Conservation (phyloP, 2,113 vertebrate species). For the Phalacrocorax brasilianus region DNA sequence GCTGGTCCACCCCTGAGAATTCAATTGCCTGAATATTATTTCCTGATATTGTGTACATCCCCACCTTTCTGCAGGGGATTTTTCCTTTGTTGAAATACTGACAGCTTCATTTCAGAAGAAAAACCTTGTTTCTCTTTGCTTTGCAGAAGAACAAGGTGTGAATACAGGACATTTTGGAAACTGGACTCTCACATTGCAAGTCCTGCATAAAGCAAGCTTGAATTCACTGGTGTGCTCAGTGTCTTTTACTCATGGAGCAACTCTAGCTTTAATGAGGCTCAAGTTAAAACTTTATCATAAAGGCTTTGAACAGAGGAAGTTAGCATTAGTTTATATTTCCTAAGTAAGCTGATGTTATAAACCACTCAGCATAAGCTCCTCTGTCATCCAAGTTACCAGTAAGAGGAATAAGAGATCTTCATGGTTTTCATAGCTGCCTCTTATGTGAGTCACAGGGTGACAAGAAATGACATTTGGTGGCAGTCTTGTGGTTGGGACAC, state of each 20-base stretch:
- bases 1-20: neutral
- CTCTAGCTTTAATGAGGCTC: neutral
- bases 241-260: neutral
- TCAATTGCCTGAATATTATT: neutral
- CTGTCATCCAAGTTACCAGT: neutral
- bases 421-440: neutral
- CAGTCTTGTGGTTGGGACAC: neutral
- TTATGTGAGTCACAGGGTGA: neutral
- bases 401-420: neutral
- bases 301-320: neutral
- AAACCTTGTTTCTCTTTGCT: neutral
- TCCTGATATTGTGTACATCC: neutral
- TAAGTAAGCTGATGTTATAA: neutral
- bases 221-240: neutral
- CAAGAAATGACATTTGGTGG: conserved; percentile 10
- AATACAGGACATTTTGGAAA: neutral
- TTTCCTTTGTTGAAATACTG: neutral
- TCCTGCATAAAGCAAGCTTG: neutral
- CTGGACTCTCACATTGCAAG: neutral
- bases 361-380: neutral
- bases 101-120: neutral
- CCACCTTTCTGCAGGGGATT: neutral
- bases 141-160: neutral
- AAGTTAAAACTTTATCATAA: neutral
- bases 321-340: neutral